phyloP scores from a whole-genome alignment of 2,797 vertebrate genomes.

The Glossophaga mutica region DNA sequence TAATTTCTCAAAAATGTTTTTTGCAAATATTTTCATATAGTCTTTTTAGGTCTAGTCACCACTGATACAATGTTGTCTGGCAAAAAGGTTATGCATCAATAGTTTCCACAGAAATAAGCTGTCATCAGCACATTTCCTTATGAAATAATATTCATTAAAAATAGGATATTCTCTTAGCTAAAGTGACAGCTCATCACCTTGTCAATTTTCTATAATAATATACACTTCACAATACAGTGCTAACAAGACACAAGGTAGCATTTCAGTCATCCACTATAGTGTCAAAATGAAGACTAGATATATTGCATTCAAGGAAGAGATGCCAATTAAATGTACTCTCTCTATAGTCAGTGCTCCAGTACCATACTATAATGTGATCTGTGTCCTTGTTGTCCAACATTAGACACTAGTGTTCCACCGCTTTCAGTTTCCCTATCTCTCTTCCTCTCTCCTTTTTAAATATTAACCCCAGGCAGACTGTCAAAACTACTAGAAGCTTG shows the following conservation, averaged over 20 bases:
- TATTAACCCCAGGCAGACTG: constrained; percentile 31
- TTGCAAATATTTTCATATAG: neutral
- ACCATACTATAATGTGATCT: neutral
- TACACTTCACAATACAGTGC: constrained; percentile 32
- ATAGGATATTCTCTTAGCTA: constrained; percentile 48
- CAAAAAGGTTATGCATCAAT: constrained; percentile 44
- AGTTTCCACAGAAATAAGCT: constrained; percentile 65
- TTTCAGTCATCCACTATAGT: neutral
- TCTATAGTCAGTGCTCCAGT: neutral
- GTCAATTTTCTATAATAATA: constrained; percentile 60
- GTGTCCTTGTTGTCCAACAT: constrained; percentile 13
- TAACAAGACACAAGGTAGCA: constrained; percentile 55
- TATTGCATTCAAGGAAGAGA: constrained; percentile 24
- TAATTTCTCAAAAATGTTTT: constrained; percentile 22
- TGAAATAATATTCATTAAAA: constrained; percentile 70
- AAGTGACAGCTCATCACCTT: constrained; percentile 60
- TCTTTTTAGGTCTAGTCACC: constrained; percentile 14
- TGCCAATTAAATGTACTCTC: constrained; percentile 36
- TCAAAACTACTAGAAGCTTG: neutral
- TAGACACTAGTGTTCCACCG: neutral
- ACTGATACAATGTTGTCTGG: constrained; percentile 13
- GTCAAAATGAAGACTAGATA: constrained; percentile 49
- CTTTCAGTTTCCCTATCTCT: neutral
- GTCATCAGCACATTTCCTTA: constrained; percentile 63
- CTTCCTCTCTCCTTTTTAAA: neutral